Base-by-base conservation (phyloP, 2,888 invertebrate species). In the Steromphala cineraria region DNA sequence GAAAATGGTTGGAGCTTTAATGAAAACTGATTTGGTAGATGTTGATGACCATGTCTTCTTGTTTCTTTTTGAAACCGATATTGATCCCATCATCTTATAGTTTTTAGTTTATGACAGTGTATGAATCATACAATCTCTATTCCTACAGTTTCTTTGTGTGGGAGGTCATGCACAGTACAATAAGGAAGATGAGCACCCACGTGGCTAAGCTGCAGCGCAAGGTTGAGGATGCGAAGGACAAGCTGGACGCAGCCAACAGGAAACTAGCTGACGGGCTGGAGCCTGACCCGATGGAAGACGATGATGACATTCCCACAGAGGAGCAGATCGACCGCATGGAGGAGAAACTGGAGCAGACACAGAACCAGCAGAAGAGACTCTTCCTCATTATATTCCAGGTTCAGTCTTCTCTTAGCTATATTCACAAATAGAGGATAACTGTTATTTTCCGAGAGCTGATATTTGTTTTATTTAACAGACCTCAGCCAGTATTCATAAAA, bases 321-420 rank as follows among this genome's bases (percentile, higher is more conserved):
- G 96, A 98, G 95, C 96, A 97, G 91, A 97, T 99, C 0, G 98
- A 98, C 92, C 95, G 97, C 80, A 97, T 98, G 97, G 98, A 99
- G 93, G 98, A 99, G 93, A 96, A 97, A 82, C 94, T 98, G 81
- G 99, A 99, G 94, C 96, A 97, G 2, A 98, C 98, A 0, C 98
- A 98, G 94, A 97, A 97, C 86, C 98, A 99, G 94, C 98, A 98
- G 94, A 99, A 99, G 94, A 97, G 98, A 92, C 95, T 99, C 84
- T 99, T 99, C 94, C 96, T 99, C 84, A 98, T 99, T 93, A 97
- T 99, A 90, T 99, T 99, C 94, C 98, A 99, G 95, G 95, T 95
- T 89, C 80, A 53, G 10, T 10, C 10, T 46, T 13, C 46, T 46
- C 13, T 46, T 46, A 13, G 46, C 13, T 46, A 56, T 56, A 10